Conservation (phyloP, 2,113 vertebrate genomes). For the Malurus melanocephalus region DNA sequence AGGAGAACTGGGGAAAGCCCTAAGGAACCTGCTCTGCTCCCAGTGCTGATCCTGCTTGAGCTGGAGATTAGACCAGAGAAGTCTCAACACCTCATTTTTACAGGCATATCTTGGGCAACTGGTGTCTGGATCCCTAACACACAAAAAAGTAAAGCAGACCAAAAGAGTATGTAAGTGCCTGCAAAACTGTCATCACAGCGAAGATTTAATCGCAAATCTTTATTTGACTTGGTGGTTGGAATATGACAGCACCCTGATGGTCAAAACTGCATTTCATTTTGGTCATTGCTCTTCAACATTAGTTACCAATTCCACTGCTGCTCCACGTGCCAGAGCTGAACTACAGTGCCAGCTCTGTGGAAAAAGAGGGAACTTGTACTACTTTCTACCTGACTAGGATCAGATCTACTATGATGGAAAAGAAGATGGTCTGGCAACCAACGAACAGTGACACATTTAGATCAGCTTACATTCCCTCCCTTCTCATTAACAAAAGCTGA, state of each 20-base stretch:
- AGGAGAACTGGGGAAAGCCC: not conserved
- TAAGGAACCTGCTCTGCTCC: not conserved
- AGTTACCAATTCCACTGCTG: not conserved
- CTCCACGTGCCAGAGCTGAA: not conserved
- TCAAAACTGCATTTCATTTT: not conserved
- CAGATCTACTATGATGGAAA: rapidly evolving
- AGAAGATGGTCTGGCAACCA: not conserved
- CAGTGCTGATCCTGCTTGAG: not conserved
- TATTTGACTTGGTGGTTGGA: not conserved
- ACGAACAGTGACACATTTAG: not conserved
- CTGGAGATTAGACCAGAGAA: not conserved
- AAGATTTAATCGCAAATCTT: not conserved
- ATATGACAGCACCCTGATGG: not conserved
- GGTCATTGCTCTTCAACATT: not conserved
- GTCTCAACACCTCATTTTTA: not conserved
- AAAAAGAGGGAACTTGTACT: not conserved
- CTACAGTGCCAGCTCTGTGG: not conserved
- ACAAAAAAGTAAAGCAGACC: not conserved
- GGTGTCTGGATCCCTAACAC: not conserved
- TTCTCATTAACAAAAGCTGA: not conserved
- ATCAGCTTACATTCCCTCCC: not conserved
- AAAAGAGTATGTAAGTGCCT: not conserved
- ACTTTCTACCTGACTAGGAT: not conserved
- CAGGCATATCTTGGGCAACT: not conserved
- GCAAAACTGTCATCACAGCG: rapidly evolving